phyloP scores from a whole-genome alignment of 2,797 vertebrate species.

The Heterohyrax brucei region DNA sequence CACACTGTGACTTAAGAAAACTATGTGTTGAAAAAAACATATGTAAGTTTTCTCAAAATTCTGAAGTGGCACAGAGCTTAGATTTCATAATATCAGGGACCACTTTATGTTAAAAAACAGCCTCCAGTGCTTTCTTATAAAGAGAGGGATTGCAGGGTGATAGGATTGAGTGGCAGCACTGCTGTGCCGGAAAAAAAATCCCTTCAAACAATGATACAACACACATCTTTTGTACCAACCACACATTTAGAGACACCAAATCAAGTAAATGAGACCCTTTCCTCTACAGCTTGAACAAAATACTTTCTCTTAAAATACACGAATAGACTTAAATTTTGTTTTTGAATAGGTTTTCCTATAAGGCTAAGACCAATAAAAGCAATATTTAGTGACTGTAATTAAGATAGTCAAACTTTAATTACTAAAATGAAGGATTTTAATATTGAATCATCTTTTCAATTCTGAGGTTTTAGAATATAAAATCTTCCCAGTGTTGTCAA shows the following conservation, averaged over 20 bases:
- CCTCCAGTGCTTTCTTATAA: neutral
- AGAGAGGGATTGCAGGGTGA: neutral
- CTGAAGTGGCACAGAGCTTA: neutral
- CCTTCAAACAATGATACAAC: neutral
- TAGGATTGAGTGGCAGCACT: neutral
- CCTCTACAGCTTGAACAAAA: neutral
- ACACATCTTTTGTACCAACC: neutral
- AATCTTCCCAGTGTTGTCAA: too few species aligned
- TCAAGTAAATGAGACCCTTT: neutral
- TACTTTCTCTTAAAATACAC: neutral
- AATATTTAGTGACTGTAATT: neutral
- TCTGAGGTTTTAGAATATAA: neutral
- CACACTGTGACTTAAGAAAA: neutral
- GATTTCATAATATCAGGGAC: neutral
- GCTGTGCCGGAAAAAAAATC: rapidly evolving
- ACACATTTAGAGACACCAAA: neutral
- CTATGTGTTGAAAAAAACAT: neutral
- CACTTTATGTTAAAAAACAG: neutral
- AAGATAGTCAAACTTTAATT: neutral
- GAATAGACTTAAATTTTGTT: neutral
- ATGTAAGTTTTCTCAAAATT: too few species aligned
- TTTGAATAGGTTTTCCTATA: neutral
- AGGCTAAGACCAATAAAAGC: neutral
- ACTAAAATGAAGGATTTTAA: neutral
- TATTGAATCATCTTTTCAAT: neutral